Evolutionary conservation across 2,888 invertebrate genomes (phyloP).

Genomic region (Patella pellucida): DNA sequence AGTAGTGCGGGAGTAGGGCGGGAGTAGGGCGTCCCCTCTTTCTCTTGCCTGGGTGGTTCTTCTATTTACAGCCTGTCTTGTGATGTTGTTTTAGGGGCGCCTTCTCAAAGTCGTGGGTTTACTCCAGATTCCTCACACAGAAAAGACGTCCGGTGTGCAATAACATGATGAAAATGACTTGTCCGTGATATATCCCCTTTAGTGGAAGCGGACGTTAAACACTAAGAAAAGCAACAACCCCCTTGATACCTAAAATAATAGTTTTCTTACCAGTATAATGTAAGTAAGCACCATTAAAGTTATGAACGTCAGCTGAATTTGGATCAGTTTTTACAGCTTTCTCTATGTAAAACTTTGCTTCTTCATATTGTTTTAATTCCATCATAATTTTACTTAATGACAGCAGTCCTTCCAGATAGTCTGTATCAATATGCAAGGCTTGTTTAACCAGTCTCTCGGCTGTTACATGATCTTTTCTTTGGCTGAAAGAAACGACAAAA

Average conservation of each 20-base stretch:
- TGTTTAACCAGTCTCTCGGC: constrained; percentile 84
- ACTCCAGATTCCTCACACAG: too few relatives aligned
- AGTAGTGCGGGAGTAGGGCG: too few relatives aligned
- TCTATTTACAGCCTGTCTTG: too few relatives aligned
- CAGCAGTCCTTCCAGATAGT: constrained; percentile 44
- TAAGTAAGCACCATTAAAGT: constrained; percentile 65
- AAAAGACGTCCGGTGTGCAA: too few relatives aligned
- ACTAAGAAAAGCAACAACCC: too few relatives aligned
- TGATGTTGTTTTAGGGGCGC: too few relatives aligned
- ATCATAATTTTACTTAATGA: constrained; percentile 43
- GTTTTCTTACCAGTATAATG: constrained; percentile 58
- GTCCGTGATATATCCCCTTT: too few relatives aligned
- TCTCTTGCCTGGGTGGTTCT: too few relatives aligned
- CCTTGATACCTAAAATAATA: background rate
- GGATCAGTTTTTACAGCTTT: constrained; percentile 45
- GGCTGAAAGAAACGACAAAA: constrained; percentile 32
- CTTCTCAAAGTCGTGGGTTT: too few relatives aligned
- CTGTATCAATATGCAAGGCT: constrained; percentile 49
- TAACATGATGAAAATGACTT: too few relatives aligned
- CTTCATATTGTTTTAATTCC: constrained; percentile 32
- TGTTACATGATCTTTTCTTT: constrained; percentile 78
- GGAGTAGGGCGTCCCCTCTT: too few relatives aligned
- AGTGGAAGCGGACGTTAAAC: too few relatives aligned
- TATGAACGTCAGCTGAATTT: constrained; percentile 57
- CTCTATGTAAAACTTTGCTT: constrained; percentile 43